These are phyloP conservation scores for Ameiurus melas DNA, from an alignment of 2,113 vertebrate species.

Conservation along the genomic window DNA sequence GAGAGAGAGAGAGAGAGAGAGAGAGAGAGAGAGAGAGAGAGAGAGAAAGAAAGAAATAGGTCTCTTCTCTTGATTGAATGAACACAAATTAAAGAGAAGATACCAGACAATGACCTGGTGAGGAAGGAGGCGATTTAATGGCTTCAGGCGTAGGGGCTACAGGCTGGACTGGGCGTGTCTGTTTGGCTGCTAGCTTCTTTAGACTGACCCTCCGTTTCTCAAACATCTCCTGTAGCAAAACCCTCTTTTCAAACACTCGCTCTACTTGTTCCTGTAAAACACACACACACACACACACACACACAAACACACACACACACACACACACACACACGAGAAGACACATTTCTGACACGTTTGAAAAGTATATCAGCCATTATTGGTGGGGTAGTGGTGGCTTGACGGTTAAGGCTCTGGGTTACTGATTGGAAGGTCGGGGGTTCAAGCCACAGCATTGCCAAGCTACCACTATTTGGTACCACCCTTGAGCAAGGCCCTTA, in stretches of 20 bases:
- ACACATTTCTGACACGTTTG: background rate
- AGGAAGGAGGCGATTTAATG: slow-evolving; percentile 84
- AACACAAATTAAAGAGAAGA: background rate
- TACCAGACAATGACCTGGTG: slow-evolving; percentile 73
- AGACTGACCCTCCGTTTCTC: slow-evolving; percentile 90
- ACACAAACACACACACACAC: background rate
- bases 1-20: background rate
- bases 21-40: background rate
- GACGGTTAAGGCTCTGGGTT: too few species aligned
- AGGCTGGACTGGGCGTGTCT: slow-evolving; percentile 91
- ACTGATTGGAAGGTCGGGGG: too few species aligned
- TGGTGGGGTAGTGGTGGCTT: too few species aligned
- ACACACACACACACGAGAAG: background rate
- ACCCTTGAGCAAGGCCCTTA: too few species aligned
- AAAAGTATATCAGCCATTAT: background rate
- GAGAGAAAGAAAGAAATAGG: background rate
- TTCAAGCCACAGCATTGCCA: too few species aligned
- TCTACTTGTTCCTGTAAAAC: slow-evolving; percentile 85
- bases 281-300: too few species aligned
- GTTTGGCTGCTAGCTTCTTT: slow-evolving; percentile 95
- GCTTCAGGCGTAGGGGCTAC: slow-evolving; percentile 94
- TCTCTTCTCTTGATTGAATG: too few species aligned
- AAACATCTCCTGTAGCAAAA: slow-evolving; percentile 92
- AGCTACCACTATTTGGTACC: too few species aligned
- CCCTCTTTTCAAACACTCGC: slow-evolving; percentile 88